A percentile compares a stretch with the other conserved stretches of the same genome.
phyloP scores from a whole-genome alignment of 1,140 invertebrate species.

The Lasioglossum baleicum region DNA sequence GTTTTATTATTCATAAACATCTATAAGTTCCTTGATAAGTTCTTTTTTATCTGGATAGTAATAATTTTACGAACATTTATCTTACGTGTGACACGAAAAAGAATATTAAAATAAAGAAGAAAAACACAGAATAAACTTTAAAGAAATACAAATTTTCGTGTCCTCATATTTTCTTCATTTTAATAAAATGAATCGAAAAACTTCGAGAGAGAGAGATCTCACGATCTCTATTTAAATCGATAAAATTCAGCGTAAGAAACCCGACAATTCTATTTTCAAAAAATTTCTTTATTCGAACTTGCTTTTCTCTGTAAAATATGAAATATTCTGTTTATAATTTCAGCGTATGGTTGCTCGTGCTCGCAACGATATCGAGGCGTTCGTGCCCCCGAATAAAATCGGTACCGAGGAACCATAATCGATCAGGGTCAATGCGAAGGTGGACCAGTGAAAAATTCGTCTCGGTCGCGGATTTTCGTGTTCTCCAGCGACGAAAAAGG shows the following conservation, averaged over 20 bases:
- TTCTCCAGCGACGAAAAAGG: slow-evolving; percentile 37
- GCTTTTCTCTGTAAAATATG: background rate
- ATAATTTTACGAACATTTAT: slow-evolving; percentile 5
- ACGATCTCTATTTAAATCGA: no score
- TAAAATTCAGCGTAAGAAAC: no score
- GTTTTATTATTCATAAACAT: slow-evolving; percentile 37
- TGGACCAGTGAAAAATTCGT: slow-evolving; percentile 9
- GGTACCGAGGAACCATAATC: background rate
- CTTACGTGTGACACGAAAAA: background rate
- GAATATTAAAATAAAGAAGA: background rate
- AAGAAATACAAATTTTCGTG: no score
- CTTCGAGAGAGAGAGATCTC: no score
- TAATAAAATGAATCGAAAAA: no score
- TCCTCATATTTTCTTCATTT: no score
- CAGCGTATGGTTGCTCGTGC: background rate
- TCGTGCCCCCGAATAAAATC: background rate
- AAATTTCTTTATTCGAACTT: no score
- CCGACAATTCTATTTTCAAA: no score
- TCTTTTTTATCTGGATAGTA: slow-evolving; percentile 13
- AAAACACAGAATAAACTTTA: background rate
- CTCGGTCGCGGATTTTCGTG: background rate
- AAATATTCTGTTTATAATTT: background rate
- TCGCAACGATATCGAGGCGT: background rate
- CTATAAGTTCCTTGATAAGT: slow-evolving; percentile 4
- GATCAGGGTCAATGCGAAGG: background rate